These are phyloP conservation scores for Listronotus bonariensis DNA, from an alignment of 1,140 invertebrate genomes.

Conservation along the genomic window DNA sequence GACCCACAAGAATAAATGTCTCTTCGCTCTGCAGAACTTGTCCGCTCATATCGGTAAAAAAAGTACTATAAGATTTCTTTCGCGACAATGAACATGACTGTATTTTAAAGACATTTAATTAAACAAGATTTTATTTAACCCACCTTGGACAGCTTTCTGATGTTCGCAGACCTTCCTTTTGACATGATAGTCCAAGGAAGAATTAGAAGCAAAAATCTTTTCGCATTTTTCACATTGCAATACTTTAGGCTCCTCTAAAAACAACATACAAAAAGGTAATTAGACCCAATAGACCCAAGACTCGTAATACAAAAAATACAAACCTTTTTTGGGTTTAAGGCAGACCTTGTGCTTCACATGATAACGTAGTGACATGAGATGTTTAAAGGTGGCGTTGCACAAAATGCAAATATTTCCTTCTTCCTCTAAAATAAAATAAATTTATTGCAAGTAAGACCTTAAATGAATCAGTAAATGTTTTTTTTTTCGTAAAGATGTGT, in stretches of 20 bases:
- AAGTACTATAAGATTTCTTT: too few relatives aligned
- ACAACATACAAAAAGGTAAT: background rate
- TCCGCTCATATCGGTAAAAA: too few relatives aligned
- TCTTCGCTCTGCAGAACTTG: too few relatives aligned
- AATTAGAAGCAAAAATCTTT: conserved; percentile 14
- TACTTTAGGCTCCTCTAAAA: conserved; percentile 7
- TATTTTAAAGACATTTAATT: too few relatives aligned
- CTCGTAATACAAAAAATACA: background rate
- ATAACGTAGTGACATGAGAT: conserved; percentile 13
- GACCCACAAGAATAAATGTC: too few relatives aligned
- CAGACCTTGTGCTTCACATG: conserved; percentile 22
- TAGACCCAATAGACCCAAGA: background rate
- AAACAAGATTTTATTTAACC: too few relatives aligned
- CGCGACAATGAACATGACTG: too few relatives aligned
- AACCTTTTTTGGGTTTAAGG: conserved; percentile 18
- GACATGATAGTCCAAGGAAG: conserved; percentile 21
- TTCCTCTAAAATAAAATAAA: background rate
- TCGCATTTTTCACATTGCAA: conserved; percentile 25
- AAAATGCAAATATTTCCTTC: conserved; percentile 3
- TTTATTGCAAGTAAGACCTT: too few relatives aligned
- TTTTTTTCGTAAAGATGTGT: too few relatives aligned
- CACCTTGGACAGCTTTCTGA: background rate
- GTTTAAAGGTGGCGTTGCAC: conserved; percentile 20
- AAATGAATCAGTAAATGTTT: too few relatives aligned
- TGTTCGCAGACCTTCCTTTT: conserved; percentile 28